Evolutionary conservation across 2,113 vertebrate genomes (phyloP).

Genomic region (Rhinolophus ferrumequinum): DNA sequence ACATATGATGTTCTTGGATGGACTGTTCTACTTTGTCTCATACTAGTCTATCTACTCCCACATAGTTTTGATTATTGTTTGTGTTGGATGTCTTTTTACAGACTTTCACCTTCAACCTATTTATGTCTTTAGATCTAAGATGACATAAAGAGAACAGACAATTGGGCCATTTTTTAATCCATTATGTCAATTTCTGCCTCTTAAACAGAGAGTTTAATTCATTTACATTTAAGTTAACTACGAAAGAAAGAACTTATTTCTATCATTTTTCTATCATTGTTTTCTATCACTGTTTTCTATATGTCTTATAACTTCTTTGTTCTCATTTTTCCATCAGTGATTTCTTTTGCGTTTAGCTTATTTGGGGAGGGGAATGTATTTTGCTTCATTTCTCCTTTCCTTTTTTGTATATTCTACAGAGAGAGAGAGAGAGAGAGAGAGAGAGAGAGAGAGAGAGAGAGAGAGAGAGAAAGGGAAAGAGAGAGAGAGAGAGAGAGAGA

Average conservation of each 20-base stretch:
- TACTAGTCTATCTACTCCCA: not conserved
- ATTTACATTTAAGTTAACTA: not conserved
- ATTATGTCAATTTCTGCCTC: not conserved
- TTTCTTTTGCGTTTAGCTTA: not conserved
- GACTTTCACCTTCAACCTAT: not conserved
- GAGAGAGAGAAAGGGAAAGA: too few species aligned
- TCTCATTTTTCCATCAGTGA: not conserved
- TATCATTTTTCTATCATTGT: not conserved
- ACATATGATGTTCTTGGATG: not conserved
- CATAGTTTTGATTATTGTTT: not conserved
- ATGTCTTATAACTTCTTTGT: not conserved
- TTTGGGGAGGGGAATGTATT: not conserved
- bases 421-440: too few species aligned
- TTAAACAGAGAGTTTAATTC: not conserved
- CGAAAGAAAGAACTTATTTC: not conserved
- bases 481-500: too few species aligned
- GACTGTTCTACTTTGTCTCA: not conserved
- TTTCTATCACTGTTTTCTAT: not conserved
- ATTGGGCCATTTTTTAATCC: not conserved
- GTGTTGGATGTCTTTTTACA: fast-evolving
- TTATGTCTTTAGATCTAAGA: not conserved
- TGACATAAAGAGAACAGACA: not conserved
- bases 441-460: too few species aligned
- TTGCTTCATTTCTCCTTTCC: not conserved
- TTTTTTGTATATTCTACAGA: not conserved